Evolutionary conservation across 2,888 invertebrate genomes (phyloP), one percentile per base, ranked within the genome.

Genomic region (Drosophila nr. fundita): DNA sequence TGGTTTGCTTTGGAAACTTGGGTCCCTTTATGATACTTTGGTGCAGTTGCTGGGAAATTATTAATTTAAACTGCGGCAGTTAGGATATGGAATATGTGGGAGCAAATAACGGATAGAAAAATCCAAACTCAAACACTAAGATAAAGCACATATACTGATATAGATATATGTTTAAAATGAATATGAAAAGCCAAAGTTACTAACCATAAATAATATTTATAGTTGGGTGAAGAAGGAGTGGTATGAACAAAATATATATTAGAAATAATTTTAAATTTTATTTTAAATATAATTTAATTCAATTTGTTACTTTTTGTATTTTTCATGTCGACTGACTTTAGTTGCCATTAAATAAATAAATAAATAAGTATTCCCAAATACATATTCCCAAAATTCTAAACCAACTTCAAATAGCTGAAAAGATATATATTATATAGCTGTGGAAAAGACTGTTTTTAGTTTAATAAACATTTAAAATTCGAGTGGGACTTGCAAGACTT

Each of bases 11-110:
- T 58, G 48, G 53, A 18, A 64, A 53, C 65, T 76, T 74, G 64
- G 54, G 82, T 90, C 90, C 90, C 90, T 90, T 90, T 88, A 90
- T 83, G 90, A 90, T 89, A 85, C 89, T 90, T 90, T 85, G 74
- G 90, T 82, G 82, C 73, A 89, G 68, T 86, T 73, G 71, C 62
- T 68, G 63, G 62, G 66, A 74, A 78, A 89, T 84, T 91, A 90
- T 84, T 87, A 89, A 89, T 91, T 89, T 82, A 78, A 90, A 87
- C 76, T 70, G 77, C 75, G 58, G 73, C 68, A 72, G 55, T 65
- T 72, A 63, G 60, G 54, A 48, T 34, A 55, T 53, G 58, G 49
- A 66, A 65, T 73, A 49, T 24, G 54, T 63, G 38, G 15, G 34
- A 24, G 24, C 24, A 15, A 45, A 24, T 10, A 42, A 1, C 2